These are phyloP conservation scores for Pimephales promelas DNA, from an alignment of 2,113 vertebrate genomes.

Conservation along the genomic window DNA sequence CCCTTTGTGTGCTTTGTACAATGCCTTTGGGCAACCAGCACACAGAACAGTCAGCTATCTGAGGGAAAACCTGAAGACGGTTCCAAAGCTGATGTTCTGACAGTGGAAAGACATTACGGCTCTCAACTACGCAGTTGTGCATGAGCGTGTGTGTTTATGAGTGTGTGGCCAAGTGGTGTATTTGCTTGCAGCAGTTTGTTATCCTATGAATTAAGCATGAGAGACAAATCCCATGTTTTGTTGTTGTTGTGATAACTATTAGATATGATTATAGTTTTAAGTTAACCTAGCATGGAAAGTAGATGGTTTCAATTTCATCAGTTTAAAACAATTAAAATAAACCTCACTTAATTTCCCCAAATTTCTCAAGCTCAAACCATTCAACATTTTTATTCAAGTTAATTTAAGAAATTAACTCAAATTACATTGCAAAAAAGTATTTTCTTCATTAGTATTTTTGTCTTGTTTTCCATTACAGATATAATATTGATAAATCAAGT, in stretches of 20 bases:
- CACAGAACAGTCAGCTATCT: conserved; percentile 4
- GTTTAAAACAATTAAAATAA: neutral
- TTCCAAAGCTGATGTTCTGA: conserved; percentile 25
- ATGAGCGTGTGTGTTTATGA: neutral
- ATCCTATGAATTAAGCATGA: neutral
- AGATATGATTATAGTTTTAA: neutral
- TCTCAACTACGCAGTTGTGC: neutral
- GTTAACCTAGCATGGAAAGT: neutral
- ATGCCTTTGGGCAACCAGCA: conserved; percentile 15
- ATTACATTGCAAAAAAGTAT: too few relatives aligned
- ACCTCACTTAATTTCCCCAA: neutral
- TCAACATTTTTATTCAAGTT: neutral
- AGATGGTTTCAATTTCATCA: neutral
- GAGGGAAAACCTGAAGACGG: conserved; percentile 5
- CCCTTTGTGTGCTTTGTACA: neutral
- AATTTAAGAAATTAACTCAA: too few relatives aligned
- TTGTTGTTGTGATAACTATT: neutral
- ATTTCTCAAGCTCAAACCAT: neutral
- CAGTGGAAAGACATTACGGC: neutral
- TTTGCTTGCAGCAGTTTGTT: neutral
- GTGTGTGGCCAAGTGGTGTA: neutral
- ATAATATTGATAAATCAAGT: too few relatives aligned
- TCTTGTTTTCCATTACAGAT: too few relatives aligned
- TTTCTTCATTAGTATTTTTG: too few relatives aligned
- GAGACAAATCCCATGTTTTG: neutral